Conservation (phyloP, 2,888 invertebrate genomes). For the Cosmorhoe ocellata region DNA sequence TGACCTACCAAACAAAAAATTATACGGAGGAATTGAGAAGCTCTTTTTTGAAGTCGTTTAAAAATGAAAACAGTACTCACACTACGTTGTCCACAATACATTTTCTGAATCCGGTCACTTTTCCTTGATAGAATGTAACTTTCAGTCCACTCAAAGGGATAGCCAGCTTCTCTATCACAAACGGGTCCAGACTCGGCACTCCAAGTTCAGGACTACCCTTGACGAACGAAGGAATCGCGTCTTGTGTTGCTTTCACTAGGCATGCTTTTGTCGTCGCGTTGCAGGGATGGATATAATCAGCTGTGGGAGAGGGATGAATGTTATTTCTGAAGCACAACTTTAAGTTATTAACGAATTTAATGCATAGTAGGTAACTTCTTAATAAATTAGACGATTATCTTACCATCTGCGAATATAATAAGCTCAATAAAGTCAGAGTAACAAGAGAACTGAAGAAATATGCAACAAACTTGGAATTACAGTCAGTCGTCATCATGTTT, state of each 20-base stretch:
- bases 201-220: conserved; percentile 63
- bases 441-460: too few relatives aligned
- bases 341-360: too few relatives aligned
- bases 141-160: conserved; percentile 65
- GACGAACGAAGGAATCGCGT: conserved; percentile 67
- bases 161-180: conserved; percentile 63
- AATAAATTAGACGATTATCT: too few relatives aligned
- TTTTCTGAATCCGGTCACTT: conserved; percentile 66
- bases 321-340: neutral
- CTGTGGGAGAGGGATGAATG: conserved; percentile 36
- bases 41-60: too few relatives aligned
- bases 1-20: too few relatives aligned
- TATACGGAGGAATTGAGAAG: too few relatives aligned
- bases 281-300: conserved; percentile 70
- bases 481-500: too few relatives aligned
- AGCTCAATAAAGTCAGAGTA: too few relatives aligned
- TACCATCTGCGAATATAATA: too few relatives aligned
- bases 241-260: conserved; percentile 60
- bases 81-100: conserved; percentile 66
- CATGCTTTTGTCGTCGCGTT: conserved; percentile 59
- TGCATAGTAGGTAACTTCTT: too few relatives aligned
- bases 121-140: conserved; percentile 69
- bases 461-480: too few relatives aligned
- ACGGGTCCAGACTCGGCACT: conserved; percentile 62
- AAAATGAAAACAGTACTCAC: conserved; percentile 49